Percentiles rank a stretch among this genome's conserved stretches.
Evolutionary conservation across 2,888 invertebrate genomes (phyloP).

Genomic region (Drosophila quinaria): DNA sequence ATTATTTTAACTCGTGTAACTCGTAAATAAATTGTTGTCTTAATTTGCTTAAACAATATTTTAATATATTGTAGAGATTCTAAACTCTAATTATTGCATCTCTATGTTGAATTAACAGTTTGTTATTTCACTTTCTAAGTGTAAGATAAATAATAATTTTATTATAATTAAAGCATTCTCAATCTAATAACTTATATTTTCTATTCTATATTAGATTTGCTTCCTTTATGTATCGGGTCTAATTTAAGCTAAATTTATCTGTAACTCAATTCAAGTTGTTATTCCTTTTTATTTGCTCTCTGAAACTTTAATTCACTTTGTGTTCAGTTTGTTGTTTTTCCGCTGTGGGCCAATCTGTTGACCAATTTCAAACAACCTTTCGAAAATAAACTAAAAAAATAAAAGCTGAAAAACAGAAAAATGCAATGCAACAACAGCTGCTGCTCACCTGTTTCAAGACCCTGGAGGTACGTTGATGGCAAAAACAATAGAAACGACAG

Average conservation of each 20-base stretch:
- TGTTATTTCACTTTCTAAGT: too few relatives aligned
- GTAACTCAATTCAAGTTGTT: background rate
- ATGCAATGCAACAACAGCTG: conserved; percentile 47
- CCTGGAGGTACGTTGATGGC: background rate
- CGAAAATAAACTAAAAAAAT: conserved; percentile 22
- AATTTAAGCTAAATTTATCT: background rate
- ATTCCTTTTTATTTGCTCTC: background rate
- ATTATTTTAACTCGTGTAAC: too few relatives aligned
- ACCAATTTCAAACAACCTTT: conserved; percentile 52
- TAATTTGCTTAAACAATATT: background rate
- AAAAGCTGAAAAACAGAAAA: conserved; percentile 19
- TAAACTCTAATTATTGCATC: too few relatives aligned
- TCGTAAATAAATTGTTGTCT: too few relatives aligned
- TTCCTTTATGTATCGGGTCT: background rate
- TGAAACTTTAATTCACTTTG: conserved; percentile 17
- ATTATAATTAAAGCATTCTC: background rate
- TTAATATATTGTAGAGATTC: background rate
- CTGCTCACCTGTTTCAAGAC: conserved; percentile 45
- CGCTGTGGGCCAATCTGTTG: conserved; percentile 46
- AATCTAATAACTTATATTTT: background rate
- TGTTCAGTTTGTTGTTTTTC: conserved; percentile 8
- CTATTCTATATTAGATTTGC: too few relatives aligned
- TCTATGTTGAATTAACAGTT: too few relatives aligned
- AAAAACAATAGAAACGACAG: too few relatives aligned
- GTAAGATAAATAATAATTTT: background rate